Evolutionary conservation across 2,113 vertebrate genomes (phyloP), one percentile per base, ranked within the genome.

Genomic region (Bolborhynchus lineola): DNA sequence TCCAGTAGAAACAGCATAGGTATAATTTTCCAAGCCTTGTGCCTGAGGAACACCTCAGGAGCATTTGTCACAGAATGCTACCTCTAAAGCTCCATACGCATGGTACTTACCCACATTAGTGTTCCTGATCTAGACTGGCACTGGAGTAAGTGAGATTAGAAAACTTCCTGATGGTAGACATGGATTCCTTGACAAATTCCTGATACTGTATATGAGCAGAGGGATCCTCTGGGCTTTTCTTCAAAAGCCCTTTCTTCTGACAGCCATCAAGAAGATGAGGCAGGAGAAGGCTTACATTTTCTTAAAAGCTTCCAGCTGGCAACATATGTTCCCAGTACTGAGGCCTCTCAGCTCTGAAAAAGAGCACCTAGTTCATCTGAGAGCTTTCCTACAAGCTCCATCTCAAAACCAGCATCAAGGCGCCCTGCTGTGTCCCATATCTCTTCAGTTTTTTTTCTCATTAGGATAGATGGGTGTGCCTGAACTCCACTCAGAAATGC

Each of bases 91-190:
- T 28, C 19, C 8, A 0, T 21, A 31, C 60, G 77, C 33, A 5
- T 57, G 42, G 50, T 57, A 3, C 24, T n/a, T 50, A 7, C 17
- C 20, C n/a, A 2, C 0, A 1, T 20, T n/a, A 21, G 20, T 4
- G 2, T 21, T 74, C 11, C 1, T 37, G 41, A 67, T 37, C 23
- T n/a, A 25, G 55, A 19, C 10, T 23, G 33, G 8, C 3, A 29
- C 15, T 6, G 33, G 13, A 53, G 31, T 7, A 70, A 77, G 37
- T 44, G 15, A 57, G 71, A 37, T 33, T 8, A 57, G n/a, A 49
- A 67, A n/a, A 12, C 28, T 57, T 77, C 7, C 24, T 37, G 37
- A 9, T 50, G 35, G 29, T 33, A 71, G 10, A 18, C 2, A 0
- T 5, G 11, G 29, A 47, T 62, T 94, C 24, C 19, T 62, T 69